Percentiles rank a stretch among this genome's conserved stretches.
phyloP scores from a whole-genome alignment of 1,140 invertebrate genomes.

The Cyrtorhinus lividipennis region DNA sequence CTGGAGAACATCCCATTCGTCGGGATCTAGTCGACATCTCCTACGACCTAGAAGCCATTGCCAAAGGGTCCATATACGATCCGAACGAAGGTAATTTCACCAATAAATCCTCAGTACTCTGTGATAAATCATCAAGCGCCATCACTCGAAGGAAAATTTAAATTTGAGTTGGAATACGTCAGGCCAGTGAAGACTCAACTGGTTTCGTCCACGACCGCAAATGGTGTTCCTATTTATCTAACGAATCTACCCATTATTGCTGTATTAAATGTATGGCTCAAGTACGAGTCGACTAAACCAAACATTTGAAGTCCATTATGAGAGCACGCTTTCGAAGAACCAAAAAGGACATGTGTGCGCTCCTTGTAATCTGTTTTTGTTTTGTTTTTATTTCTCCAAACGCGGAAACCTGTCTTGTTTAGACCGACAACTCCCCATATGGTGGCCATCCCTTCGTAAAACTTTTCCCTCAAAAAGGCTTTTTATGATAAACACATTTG shows the following conservation, averaged over 20 bases:
- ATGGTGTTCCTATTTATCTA: too few species aligned
- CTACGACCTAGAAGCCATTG: constrained; percentile 48
- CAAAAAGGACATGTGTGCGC: neutral
- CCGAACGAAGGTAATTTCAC: constrained; percentile 38
- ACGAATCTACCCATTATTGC: too few species aligned
- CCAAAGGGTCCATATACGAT: constrained; percentile 33
- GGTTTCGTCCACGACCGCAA: neutral
- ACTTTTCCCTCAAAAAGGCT: neutral
- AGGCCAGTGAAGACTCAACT: neutral
- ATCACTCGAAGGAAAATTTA: too few species aligned
- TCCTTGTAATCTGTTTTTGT: too few species aligned
- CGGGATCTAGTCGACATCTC: constrained; percentile 41
- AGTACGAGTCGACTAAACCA: neutral
- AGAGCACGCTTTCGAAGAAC: constrained; percentile 1
- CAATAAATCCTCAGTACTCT: too few species aligned
- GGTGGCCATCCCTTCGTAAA: neutral
- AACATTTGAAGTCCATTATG: neutral
- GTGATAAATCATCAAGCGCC: too few species aligned
- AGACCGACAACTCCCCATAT: too few species aligned
- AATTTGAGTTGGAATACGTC: too few species aligned
- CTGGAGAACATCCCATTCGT: constrained; percentile 29
- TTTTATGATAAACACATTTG: neutral
- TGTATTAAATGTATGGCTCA: neutral
- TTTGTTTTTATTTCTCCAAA: too few species aligned
- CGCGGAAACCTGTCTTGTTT: too few species aligned